Evolutionary conservation across 2,113 vertebrate species (phyloP).

Genomic region (Amphiprion percula): DNA sequence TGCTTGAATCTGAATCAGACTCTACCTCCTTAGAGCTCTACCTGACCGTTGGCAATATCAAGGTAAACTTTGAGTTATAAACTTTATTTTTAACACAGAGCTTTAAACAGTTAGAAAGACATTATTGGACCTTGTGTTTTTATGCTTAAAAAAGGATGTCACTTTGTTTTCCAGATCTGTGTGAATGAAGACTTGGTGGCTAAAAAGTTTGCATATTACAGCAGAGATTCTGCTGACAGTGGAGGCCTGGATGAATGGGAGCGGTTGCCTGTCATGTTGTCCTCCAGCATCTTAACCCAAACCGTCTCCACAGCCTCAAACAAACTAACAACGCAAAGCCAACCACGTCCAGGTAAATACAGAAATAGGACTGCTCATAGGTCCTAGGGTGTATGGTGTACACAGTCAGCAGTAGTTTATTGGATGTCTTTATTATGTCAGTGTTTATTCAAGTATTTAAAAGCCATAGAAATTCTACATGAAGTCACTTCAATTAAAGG

Average conservation of each 20-base stretch:
- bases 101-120: neutral
- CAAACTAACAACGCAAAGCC: constrained; percentile 6
- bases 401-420: no score
- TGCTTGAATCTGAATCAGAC: constrained; percentile 82
- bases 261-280: constrained; percentile 57
- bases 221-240: constrained; percentile 10
- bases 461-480: no score
- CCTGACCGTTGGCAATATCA: constrained; percentile 85
- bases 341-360: constrained; percentile 28
- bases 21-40: constrained; percentile 89
- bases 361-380: neutral
- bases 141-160: no score
- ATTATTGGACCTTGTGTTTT: no score
- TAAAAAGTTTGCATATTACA: constrained; percentile 90
- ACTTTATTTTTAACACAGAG: neutral
- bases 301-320: constrained; percentile 25
- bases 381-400: neutral
- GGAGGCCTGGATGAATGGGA: constrained; percentile 12
- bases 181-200: constrained; percentile 92
- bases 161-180: constrained; percentile 85
- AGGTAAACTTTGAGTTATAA: constrained; percentile 83
- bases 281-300: constrained; percentile 58
- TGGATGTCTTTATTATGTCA: no score
- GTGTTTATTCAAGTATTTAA: no score
- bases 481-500: no score